These are phyloP conservation scores for Malurus leucopterus DNA, from an alignment of 2,797 vertebrate species.

Conservation along the genomic window DNA sequence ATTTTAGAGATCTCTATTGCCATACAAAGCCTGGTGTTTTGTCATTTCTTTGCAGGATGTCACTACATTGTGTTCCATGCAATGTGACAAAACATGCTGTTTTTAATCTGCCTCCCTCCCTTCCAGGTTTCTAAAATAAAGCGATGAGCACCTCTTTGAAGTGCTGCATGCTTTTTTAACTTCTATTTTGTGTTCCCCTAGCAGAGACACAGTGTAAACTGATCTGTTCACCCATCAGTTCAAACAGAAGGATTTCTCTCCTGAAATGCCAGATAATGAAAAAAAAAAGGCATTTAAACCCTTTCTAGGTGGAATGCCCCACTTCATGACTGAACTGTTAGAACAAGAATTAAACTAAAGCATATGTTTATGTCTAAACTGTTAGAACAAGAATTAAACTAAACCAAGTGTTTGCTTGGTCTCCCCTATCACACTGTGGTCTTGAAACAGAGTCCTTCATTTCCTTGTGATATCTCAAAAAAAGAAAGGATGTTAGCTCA, in stretches of 20 bases:
- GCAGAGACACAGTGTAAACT: constrained; percentile 27
- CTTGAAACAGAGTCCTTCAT: not conserved
- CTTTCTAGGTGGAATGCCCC: not conserved
- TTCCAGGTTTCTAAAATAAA: constrained; percentile 46
- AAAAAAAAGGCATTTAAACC: not conserved
- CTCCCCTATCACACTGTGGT: not conserved
- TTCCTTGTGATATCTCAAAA: not conserved
- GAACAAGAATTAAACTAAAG: not conserved
- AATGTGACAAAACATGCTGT: constrained; percentile 39
- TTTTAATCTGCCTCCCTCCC: constrained; percentile 42
- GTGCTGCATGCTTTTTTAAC: constrained; percentile 43
- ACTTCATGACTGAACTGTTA: not conserved
- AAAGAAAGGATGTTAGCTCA: not conserved
- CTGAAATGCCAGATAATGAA: constrained; percentile 17
- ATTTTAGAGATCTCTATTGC: constrained; percentile 25
- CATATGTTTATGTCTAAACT: too few relatives aligned
- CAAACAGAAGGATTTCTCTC: constrained; percentile 20
- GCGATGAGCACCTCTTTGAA: constrained; percentile 55
- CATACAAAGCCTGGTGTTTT: constrained; percentile 24
- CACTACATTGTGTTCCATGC: constrained; percentile 32
- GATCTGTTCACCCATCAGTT: constrained; percentile 46
- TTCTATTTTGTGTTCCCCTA: constrained; percentile 39
- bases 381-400: not conserved
- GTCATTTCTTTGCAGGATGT: constrained; percentile 33
- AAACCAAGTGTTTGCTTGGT: not conserved